Evolutionary conservation across 2,113 vertebrate species (phyloP), one percentile per base, ranked within the genome.

Genomic region (Rhinichthys klamathensis): DNA sequence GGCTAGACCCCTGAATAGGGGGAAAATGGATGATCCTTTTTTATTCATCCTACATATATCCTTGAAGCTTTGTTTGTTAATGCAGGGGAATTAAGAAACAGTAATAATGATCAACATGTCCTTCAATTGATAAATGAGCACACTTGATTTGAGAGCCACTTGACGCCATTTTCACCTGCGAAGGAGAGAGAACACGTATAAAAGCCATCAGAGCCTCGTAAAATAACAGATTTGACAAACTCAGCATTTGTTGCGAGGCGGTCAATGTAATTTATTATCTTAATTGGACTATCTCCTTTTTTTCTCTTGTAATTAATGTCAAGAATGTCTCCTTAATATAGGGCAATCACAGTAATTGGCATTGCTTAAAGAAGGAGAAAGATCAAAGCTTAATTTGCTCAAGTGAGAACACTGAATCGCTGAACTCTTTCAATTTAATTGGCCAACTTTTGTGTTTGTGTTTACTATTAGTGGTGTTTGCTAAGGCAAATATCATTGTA

Each of bases 151-250:
- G 65, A 72, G 25, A 85, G 77, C 21, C 74, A 44, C 67, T 70
- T 85, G 91, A 92, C 92, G 88, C 92, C 92, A 89, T 86, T 93
- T 85, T 91, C 93, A 93, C 92, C 93, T 93, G 94, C 89, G 91
- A 95, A 80, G 51, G 82, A 91, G 15, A 88, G 92, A 90, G 89
- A 94, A 91, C 86, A 88, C 88, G 86, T 94, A 93, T 93, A 90
- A 94, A 94, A 95, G 94, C 95, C 94, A 93, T 94, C 77, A 93
- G 82, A 91, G 93, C 92, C 84, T 93, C 86, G 90, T 94, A 83
- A 83, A 87, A 83, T 32, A 77, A 85, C 84, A 72, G 75, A 84
- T 87, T 84, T 84, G 82, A 85, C 79, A 82, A 88, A 82, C 46
- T 89, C 72, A 23, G 67, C 54, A 88, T 92, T 94, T 90, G 90